These are phyloP conservation scores for Metridium senile DNA, from an alignment of 92 coral and sea anemone genomes.

Conservation along the genomic window DNA sequence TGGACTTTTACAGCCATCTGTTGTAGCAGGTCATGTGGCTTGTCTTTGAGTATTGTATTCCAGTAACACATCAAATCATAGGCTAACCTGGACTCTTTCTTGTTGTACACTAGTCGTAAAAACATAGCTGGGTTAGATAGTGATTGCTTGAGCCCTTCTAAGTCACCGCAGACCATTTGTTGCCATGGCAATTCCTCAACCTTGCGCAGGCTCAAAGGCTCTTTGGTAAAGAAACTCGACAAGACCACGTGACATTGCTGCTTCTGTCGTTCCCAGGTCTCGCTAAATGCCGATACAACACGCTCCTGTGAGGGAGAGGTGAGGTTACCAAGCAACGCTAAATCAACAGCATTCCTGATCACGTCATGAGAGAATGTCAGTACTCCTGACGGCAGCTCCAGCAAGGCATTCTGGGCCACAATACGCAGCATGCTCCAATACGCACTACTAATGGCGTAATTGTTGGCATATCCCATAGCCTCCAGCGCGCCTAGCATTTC, in stretches of 20 bases:
- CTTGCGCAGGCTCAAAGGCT: constrained; percentile 62
- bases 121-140: constrained; percentile 69
- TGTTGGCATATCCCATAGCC: constrained; percentile 81
- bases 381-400: constrained; percentile 72
- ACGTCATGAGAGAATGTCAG: constrained; percentile 75
- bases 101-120: constrained; percentile 49
- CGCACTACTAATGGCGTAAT: constrained; percentile 77
- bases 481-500: constrained; percentile 81
- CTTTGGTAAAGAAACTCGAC: constrained; percentile 66
- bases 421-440: constrained; percentile 81
- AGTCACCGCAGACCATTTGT: constrained; percentile 69
- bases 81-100: constrained; percentile 39
- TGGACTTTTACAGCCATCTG: constrained; percentile 55
- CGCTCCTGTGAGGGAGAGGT: constrained; percentile 97
- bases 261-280: constrained; percentile 96
- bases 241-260: constrained; percentile 90
- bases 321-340: constrained; percentile 79
- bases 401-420: constrained; percentile 75
- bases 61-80: constrained; percentile 77
- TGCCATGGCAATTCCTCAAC: constrained; percentile 98
- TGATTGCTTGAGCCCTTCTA: constrained; percentile 57
- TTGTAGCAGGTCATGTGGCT: constrained; percentile 57
- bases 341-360: constrained; percentile 76
- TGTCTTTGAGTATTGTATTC: constrained; percentile 55
- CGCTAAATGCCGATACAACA: constrained; percentile 73